Percentiles rank a stretch among this genome's conserved stretches.
These are phyloP conservation scores for Diachasmimorpha longicaudata DNA, from an alignment of 1,140 invertebrate genomes.

Conservation along the genomic window DNA sequence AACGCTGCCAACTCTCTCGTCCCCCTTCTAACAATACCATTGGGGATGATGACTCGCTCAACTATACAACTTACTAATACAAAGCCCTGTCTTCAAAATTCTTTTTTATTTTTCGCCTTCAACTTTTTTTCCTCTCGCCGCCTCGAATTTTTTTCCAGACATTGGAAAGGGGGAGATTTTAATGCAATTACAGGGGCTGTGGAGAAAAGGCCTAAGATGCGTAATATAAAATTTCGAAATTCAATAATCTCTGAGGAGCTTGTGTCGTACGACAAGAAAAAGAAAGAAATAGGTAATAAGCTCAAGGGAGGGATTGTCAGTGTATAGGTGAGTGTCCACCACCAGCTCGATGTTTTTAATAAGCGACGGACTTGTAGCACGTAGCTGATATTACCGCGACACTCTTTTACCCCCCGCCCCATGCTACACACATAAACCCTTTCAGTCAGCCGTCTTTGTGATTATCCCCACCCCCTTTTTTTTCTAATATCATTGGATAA, in stretches of 20 bases:
- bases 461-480: background rate
- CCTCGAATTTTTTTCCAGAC: background rate
- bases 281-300: constrained; percentile 44
- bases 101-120: constrained; percentile 11
- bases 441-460: background rate
- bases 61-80: background rate
- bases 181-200: constrained; percentile 22
- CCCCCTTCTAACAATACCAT: constrained; percentile 16
- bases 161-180: constrained; percentile 17
- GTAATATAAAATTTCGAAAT: constrained; percentile 42
- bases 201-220: constrained; percentile 18
- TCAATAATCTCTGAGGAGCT: constrained; percentile 40
- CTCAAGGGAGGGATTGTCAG: constrained; percentile 22
- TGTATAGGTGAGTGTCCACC: constrained; percentile 26
- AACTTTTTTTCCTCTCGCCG: background rate
- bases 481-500: background rate
- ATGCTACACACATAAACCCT: constrained; percentile 27
- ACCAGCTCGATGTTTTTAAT: constrained; percentile 56
- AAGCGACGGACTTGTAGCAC: constrained; percentile 53
- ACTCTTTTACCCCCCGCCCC: constrained; percentile 29
- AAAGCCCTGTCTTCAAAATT: background rate
- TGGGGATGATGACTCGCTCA: constrained; percentile 10
- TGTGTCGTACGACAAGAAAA: background rate
- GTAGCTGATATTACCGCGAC: constrained; percentile 53
- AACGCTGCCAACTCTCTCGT: constrained; percentile 28